Evolutionary conservation across 2,888 invertebrate species (phyloP), one percentile per base, ranked within the genome.

Genomic region (Seladonia tumulorum): DNA sequence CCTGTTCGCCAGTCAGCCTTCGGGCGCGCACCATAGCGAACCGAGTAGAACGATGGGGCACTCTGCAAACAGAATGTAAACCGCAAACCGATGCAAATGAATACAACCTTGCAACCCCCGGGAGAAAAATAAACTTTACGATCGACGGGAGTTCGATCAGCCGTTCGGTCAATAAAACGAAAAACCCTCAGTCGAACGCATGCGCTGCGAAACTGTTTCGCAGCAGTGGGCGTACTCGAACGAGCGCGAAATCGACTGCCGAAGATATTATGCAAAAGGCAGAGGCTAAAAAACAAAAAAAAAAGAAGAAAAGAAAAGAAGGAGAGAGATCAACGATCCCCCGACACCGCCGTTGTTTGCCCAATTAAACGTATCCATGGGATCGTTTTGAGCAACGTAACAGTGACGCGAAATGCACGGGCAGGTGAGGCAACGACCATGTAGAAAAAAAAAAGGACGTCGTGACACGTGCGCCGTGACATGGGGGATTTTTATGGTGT

Each of bases 381-480:
- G 83, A 89, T 87, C 86, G 84, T 88, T 84, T 81, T 70, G 79
- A 75, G 77, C 45, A 47, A 57, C 70, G 45, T 22, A 71, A 81
- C 83, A 71, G 47, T 35, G 71, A 80, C 84, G 88, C 88, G 91
- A 89, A 87, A 91, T 88, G 83, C 60, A 57, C 71, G 84, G 89
- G 89, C 92, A 92, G 92, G 91, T 91, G 91, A 89, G 88, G 83
- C 81, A 86, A 86, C 85, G 87, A 88, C 84, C 83, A 82, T 76
- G 70, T 47, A 86, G 83, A 86, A 85, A 85, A 89, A 87, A 79
- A 8, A 35, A 29, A 8, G 78, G 45, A 68, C 60, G 49, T 66
- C 87, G 88, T 88, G 93, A 93, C 93, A 94, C 93, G 93, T 93
- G 93, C 92, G 92, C 90, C 90, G 90, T 92, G 93, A 94, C 92